Conservation (phyloP, 1,140 invertebrate genomes). For the Aphelenchoides besseyi region DNA sequence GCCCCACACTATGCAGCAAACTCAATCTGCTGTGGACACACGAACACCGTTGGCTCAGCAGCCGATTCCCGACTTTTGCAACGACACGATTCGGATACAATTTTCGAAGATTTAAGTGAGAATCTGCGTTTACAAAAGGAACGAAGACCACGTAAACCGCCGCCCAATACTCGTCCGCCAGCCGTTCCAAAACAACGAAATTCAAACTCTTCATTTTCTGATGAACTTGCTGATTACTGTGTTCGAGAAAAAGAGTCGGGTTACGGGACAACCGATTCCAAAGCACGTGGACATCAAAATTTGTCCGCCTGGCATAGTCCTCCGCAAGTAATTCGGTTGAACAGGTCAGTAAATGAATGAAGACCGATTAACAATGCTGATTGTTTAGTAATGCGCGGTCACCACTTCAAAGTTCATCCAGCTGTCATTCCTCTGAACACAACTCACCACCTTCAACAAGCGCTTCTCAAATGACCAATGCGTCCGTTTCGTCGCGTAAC, state of each 20-base stretch:
- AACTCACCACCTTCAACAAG: background rate
- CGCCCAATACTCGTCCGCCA: conserved; percentile 6
- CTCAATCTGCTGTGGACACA: background rate
- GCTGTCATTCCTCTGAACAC: conserved; percentile 4
- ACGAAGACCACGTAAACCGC: conserved; percentile 12
- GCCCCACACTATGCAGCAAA: conserved; percentile 1
- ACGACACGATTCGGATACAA: background rate
- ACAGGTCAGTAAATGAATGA: background rate
- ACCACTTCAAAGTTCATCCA: conserved; percentile 9
- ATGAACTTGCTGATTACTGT: too few relatives aligned
- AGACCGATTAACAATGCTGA: too few relatives aligned
- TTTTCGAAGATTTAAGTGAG: conserved; percentile 14
- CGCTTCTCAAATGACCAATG: background rate
- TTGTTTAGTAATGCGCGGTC: background rate
- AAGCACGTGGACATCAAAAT: background rate
- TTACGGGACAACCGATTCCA: background rate
- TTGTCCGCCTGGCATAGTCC: background rate
- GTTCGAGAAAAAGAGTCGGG: background rate
- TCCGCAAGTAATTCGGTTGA: background rate
- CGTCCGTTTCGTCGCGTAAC: background rate
- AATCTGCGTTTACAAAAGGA: background rate
- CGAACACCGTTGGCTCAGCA: too few relatives aligned
- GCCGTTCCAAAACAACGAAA: background rate
- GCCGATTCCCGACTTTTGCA: background rate
- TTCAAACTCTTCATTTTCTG: background rate